Base-by-base conservation (phyloP, 2,797 vertebrate genomes). In the Pterois miles region DNA sequence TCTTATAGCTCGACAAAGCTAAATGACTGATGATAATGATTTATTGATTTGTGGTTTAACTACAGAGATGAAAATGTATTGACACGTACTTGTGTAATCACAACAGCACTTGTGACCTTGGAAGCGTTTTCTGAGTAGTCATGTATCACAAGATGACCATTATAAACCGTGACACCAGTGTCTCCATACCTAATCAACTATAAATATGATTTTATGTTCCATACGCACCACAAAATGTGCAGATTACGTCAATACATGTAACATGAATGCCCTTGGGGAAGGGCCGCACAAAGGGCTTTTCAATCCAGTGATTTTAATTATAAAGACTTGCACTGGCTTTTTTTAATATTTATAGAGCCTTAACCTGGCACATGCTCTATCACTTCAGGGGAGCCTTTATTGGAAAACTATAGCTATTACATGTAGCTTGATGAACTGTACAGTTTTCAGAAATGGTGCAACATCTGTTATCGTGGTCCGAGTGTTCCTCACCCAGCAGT, bases 281-380 rank as follows among this genome's bases (percentile, higher is more conserved):
- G 25, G 20, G 10, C 16, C 38, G 11, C 2, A 46, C 2, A 11
- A 53, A 54, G 8, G 16, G 54, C 38, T 56, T 31, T 72, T 74
- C 22, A 52, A 12, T 23, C 8, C 4, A 52, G 23, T 25, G 9
- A 64, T 14, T 74, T 78, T 57, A 71, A 73, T 72, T 54, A 72
- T 10, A 65, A 50, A 65, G 65, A 57, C 52, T 69, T 43, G 36
- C 31, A 48, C 40, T 11, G 5, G 16, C 9, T 74, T 65, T 80
- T 12, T 56, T 73, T 20, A 33, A 2, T 50, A 54, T 65, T 57
- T 63, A 36, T 25, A 12, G 31, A 38, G 11, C 31, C 16, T 33
- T 3, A n/a, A 25, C 25, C 36, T 31, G 27, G 14, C 0, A 33
- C 1, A 65, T 13, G n/a, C 25, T 62, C 12, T 36, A n/a, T 68